These are phyloP conservation scores for Odontocerum albicorne DNA, from an alignment of 2,888 invertebrate genomes.

Conservation along the genomic window DNA sequence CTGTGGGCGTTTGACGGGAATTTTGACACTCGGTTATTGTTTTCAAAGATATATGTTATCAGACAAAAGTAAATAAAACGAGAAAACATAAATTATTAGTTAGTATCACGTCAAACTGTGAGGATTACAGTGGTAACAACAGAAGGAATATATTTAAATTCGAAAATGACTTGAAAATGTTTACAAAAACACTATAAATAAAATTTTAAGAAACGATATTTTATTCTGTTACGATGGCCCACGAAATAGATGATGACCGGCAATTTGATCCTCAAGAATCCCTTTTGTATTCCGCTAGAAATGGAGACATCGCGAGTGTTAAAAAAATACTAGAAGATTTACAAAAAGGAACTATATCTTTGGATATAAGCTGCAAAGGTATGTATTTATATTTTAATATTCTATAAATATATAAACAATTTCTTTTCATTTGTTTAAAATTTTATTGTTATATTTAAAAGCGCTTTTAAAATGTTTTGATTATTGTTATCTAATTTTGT, in stretches of 20 bases:
- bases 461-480: too few relatives aligned
- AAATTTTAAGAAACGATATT: too few relatives aligned
- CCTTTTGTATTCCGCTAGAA: constrained; percentile 62
- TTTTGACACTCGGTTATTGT: constrained; percentile 16
- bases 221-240: constrained; percentile 16
- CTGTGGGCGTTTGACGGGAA: constrained; percentile 14
- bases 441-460: constrained; percentile 2
- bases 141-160: too few relatives aligned
- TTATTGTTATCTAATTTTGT: too few relatives aligned
- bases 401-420: background rate
- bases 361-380: constrained; percentile 70
- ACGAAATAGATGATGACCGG: constrained; percentile 21
- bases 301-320: constrained; percentile 61
- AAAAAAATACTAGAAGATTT: constrained; percentile 56
- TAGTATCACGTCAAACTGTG: too few relatives aligned
- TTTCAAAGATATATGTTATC: constrained; percentile 5
- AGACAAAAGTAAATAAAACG: too few relatives aligned
- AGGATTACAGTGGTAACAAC: too few relatives aligned
- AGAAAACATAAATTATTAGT: too few relatives aligned
- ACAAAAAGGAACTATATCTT: constrained; percentile 53
- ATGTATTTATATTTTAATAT: constrained; percentile 28
- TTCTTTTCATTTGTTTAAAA: background rate
- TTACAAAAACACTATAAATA: too few relatives aligned
- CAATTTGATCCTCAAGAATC: constrained; percentile 57
- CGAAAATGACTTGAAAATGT: too few relatives aligned